Evolutionary conservation across 2,113 vertebrate genomes (phyloP), one percentile per base, ranked within the genome.

Genomic region (Rhynchomys soricoides): DNA sequence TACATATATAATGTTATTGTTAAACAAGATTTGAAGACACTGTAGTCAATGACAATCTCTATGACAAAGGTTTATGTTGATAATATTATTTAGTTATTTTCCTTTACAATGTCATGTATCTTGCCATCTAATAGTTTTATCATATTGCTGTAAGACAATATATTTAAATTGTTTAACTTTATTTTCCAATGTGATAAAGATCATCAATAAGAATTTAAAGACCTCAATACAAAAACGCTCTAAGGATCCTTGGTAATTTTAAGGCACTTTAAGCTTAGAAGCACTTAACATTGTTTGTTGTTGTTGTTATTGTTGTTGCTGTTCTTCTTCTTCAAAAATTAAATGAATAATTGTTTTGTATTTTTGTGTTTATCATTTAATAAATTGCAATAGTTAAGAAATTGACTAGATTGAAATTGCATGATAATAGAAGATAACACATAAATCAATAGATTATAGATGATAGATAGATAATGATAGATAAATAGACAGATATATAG

Each of bases 11-110:
- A 5, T 52, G 34, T 66, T 19, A 48, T 43, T 78, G 52, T 77
- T 12, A 71, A 81, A 93, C 29, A 95, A 68, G 57, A 91, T 75
- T 50, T 81, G 64, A 50, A 52, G 48, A 34, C 17, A 48, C 3
- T 21, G 75, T 52, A 52, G 29, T 16, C 5, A 66, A 9, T 70
- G 0, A 1, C 22, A 90, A 7, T 86, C 86, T 92, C 50, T 19
- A 64, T 5, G 62, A 50, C 37, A 86, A 68, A 74, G 13, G 15
- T 71, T 91, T 93, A 8, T 89, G 7, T 77, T 91, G n/a, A 57
- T 95, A 94, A 50, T 71, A 86, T 34, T 94, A n/a, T n/a, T 85
- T 75, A 83, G 45, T 45, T 68, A 4, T 75, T 90, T 92, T 29
- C 77, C 17, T 85, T 94, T 50, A 88, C 91, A 89, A 52, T 87